Percentiles rank a stretch among this genome's conserved stretches.
Evolutionary conservation across 2,113 vertebrate genomes (phyloP).

Genomic region (Poeciliopsis prolifica): DNA sequence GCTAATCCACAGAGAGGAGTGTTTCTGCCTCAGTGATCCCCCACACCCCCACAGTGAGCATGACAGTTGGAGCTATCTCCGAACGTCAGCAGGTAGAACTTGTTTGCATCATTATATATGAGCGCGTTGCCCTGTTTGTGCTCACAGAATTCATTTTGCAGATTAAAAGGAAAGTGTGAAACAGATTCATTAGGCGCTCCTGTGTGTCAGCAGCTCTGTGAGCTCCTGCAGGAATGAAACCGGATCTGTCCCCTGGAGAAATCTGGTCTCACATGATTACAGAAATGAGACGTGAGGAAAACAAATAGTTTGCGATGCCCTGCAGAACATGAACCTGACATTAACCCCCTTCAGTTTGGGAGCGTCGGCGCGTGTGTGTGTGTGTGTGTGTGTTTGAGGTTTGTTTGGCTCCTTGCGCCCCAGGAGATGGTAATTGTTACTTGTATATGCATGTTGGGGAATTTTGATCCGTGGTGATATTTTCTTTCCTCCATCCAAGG

Average conservation of each 20-base stretch:
- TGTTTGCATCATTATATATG: constrained; percentile 55
- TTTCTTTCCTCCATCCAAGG: constrained; percentile 68
- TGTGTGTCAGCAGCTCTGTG: background rate
- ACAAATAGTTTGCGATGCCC: constrained; percentile 62
- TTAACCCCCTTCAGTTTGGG: constrained; percentile 15
- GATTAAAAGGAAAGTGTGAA: constrained; percentile 21
- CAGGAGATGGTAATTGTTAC: constrained; percentile 70
- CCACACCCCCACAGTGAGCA: constrained; percentile 29
- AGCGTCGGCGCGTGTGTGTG: constrained; percentile 34
- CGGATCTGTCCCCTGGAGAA: constrained; percentile 35
- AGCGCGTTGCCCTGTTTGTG: constrained; percentile 15
- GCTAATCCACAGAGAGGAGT: constrained; percentile 59
- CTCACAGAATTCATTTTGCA: constrained; percentile 18
- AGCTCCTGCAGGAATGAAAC: constrained; percentile 35
- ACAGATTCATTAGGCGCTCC: constrained; percentile 26
- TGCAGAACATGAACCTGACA: constrained; percentile 41
- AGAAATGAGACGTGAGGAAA: constrained; percentile 63
- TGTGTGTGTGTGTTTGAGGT: constrained; percentile 45
- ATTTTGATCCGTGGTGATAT: constrained; percentile 67
- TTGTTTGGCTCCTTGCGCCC: constrained; percentile 61
- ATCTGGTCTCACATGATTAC: constrained; percentile 64
- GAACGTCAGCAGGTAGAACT: constrained; percentile 41
- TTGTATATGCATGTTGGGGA: constrained; percentile 70
- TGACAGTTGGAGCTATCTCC: constrained; percentile 42
- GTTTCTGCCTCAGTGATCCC: constrained; percentile 39